phyloP scores from a whole-genome alignment of 2,113 vertebrate genomes.

The Motacilla tschutschensis region DNA sequence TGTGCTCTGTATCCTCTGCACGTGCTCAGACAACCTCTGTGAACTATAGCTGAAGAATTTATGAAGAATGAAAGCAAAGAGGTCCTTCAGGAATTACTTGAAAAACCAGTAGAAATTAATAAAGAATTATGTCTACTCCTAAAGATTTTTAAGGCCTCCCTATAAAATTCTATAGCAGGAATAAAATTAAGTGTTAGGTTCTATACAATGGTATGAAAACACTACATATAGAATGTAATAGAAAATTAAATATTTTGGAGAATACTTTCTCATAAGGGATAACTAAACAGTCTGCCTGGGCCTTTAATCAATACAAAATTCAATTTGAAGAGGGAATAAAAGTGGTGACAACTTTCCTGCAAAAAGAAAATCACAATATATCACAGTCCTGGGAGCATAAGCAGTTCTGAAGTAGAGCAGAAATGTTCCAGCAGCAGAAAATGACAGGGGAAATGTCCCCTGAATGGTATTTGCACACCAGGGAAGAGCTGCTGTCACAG shows the following conservation, averaged over 20 bases:
- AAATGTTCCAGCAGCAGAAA: conserved; percentile 15
- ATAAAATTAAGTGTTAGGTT: conserved; percentile 10
- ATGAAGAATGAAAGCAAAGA: neutral
- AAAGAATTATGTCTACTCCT: conserved; percentile 20
- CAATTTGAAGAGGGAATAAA: conserved; percentile 32
- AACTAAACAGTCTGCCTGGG: neutral
- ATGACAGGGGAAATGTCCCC: neutral
- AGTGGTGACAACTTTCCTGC: neutral
- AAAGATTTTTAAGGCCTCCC: conserved; percentile 15
- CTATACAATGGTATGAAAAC: neutral
- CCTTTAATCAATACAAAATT: conserved; percentile 13
- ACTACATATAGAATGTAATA: neutral
- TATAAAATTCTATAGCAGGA: conserved; percentile 18
- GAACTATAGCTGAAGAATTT: neutral
- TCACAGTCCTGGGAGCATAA: neutral
- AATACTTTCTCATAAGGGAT: neutral
- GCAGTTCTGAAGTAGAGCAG: conserved; percentile 8
- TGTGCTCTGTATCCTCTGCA: neutral
- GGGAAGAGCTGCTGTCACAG: neutral
- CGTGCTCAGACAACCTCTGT: neutral
- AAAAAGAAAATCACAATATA: neutral
- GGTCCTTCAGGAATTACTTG: neutral
- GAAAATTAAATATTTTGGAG: conserved; percentile 20
- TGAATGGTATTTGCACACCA: conserved; percentile 4
- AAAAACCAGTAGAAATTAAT: conserved; percentile 23